Conservation (phyloP, 2,888 invertebrate species). For the Schizaphis graminum region DNA sequence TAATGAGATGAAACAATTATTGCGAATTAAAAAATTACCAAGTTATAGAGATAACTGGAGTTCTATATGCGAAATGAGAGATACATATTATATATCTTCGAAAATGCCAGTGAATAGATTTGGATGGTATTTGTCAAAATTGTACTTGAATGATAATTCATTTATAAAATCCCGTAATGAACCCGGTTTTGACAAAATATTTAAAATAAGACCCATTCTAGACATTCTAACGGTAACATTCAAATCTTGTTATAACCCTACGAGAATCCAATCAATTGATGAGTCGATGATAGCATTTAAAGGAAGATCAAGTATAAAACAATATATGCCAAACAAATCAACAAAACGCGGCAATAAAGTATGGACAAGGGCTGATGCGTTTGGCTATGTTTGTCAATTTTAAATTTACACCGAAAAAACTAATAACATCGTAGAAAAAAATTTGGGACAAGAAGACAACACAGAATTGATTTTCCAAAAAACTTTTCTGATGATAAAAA, state of each 20-base stretch:
- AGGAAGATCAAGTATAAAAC: slow-evolving; percentile 64
- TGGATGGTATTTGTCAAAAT: slow-evolving; percentile 20
- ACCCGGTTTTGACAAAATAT: slow-evolving; percentile 61
- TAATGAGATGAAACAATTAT: slow-evolving; percentile 38
- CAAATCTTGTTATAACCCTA: slow-evolving; percentile 25
- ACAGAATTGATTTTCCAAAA: slow-evolving; percentile 11
- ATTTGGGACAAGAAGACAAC: slow-evolving; percentile 61
- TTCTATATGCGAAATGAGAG: slow-evolving; percentile 13
- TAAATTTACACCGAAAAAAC: slow-evolving; percentile 63
- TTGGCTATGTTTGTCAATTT: slow-evolving; percentile 49
- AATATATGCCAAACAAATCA: slow-evolving; percentile 66
- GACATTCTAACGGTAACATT: slow-evolving; percentile 13
- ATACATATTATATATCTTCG: slow-evolving; percentile 42
- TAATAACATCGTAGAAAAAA: slow-evolving; percentile 66
- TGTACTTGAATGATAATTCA: slow-evolving; percentile 47
- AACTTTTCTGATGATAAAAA: slow-evolving; percentile 60
- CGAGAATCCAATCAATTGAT: slow-evolving; percentile 60
- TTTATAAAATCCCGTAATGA: neutral
- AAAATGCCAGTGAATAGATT: slow-evolving; percentile 47
- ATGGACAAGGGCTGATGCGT: slow-evolving; percentile 63
- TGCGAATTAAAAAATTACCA: slow-evolving; percentile 51
- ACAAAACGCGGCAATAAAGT: slow-evolving; percentile 66
- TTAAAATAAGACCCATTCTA: slow-evolving; percentile 34
- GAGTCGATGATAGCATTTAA: slow-evolving; percentile 66
- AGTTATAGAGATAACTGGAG: slow-evolving; percentile 35